phyloP scores from a whole-genome alignment of 2,113 vertebrate genomes.

The Scolopax mira region DNA sequence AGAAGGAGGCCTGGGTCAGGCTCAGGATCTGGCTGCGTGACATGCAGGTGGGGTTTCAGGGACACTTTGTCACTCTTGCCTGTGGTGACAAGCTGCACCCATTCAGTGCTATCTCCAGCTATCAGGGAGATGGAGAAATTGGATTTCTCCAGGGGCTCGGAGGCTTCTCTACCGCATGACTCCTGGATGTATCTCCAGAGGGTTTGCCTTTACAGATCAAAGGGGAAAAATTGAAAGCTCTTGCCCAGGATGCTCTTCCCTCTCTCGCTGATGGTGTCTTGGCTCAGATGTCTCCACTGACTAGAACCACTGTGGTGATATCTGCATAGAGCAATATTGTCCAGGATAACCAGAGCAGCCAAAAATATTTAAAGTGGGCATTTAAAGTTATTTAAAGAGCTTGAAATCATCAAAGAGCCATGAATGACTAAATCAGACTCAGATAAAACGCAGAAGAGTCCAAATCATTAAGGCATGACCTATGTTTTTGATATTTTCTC shows the following conservation, averaged over 20 bases:
- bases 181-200: background rate
- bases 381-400: background rate
- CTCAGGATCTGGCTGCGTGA: background rate
- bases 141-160: background rate
- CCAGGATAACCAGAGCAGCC: background rate
- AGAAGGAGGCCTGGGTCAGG: background rate
- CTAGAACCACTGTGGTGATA: background rate
- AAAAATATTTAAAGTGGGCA: background rate
- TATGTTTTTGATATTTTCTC: background rate
- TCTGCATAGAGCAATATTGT: background rate
- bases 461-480: background rate
- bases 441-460: background rate
- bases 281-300: background rate
- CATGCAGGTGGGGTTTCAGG: rapidly evolving
- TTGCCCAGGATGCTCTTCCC: background rate
- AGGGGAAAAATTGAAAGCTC: background rate
- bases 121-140: background rate
- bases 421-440: background rate
- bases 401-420: background rate
- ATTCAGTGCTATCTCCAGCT: background rate
- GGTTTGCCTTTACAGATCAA: background rate
- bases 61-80: background rate
- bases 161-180: background rate
- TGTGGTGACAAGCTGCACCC: background rate
- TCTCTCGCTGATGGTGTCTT: background rate